Evolutionary conservation across 2,888 invertebrate genomes (phyloP), one percentile per base, ranked within the genome.

Genomic region (Apamea crenata): DNA sequence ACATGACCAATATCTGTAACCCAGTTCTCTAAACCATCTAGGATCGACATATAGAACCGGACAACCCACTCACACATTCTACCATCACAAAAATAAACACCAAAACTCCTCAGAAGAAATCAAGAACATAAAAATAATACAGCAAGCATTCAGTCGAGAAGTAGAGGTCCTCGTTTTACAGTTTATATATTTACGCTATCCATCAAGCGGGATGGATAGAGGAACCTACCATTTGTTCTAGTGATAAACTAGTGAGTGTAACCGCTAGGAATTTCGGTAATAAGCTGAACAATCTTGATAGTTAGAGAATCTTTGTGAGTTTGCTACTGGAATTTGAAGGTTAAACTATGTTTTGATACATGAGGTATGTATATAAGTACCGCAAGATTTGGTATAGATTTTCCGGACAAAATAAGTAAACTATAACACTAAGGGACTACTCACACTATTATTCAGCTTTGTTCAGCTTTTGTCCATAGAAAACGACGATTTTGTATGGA

Each of bases 111-210:
- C 2, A n/a, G 47, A 77, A 78, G 44, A 83, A 78, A 77, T 56
- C 77, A 44, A 71, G 32, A 69, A 40, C 2, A 80, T 85, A 70
- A 74, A 80, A 77, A 81, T 81, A 74, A 74, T 78, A 72, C 69
- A 77, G 74, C 59, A 71, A 80, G 56, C 77, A 50, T 86, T 85
- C 80, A 70, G 77, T 53, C 71, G 73, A 79, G 74, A 79, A 89
- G 81, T 84, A 77, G 77, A 88, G 86, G 85, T 78, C 83, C 83
- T 87, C 81, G 89, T 90, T 88, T 83, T 71, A 88, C 88, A 88
- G 89, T 90, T 92, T 90, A 91, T 91, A 91, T 91, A 92, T 93
- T 92, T 91, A 91, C 91, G 86, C 89, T 88, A 92, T 93, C 90
- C 91, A 92, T 93, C 92, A 93, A 84, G 73, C 82, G 40, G 77